Percentiles rank a stretch among this genome's conserved stretches.
These are phyloP conservation scores for Hippopotamyrus pictus DNA, from an alignment of 2,797 vertebrate species.

Conservation along the genomic window DNA sequence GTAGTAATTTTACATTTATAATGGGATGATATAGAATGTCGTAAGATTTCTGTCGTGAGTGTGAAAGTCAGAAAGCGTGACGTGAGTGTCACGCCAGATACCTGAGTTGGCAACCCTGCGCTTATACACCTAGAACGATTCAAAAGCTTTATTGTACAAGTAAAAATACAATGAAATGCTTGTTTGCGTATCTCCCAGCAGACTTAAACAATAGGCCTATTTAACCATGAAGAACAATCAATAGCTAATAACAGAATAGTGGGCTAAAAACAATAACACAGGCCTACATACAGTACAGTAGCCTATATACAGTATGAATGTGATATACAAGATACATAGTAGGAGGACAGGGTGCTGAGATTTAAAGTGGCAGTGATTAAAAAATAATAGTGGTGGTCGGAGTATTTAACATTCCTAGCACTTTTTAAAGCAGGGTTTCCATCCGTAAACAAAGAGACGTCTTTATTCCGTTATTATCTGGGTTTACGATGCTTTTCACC, in stretches of 20 bases:
- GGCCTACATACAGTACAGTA: neutral
- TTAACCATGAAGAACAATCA: neutral
- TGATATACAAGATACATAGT: neutral
- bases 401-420: neutral
- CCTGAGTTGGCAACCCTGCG: neutral
- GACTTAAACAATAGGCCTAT: neutral
- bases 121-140: neutral
- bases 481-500: neutral
- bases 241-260: neutral
- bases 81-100: neutral
- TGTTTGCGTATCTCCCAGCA: neutral
- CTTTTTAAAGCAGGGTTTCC: neutral
- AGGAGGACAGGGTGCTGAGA: neutral
- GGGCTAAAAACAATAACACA: neutral
- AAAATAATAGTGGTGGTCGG: neutral
- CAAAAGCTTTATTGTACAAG: neutral
- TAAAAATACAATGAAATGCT: neutral
- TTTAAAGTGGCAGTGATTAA: neutral
- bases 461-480: neutral
- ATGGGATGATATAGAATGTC: neutral
- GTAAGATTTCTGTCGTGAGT: neutral
- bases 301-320: neutral
- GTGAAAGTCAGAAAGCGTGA: neutral
- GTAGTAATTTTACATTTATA: neutral
- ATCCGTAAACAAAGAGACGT: neutral